Conservation (phyloP, 2,113 vertebrate genomes). For the Halichoerus grypus region DNA sequence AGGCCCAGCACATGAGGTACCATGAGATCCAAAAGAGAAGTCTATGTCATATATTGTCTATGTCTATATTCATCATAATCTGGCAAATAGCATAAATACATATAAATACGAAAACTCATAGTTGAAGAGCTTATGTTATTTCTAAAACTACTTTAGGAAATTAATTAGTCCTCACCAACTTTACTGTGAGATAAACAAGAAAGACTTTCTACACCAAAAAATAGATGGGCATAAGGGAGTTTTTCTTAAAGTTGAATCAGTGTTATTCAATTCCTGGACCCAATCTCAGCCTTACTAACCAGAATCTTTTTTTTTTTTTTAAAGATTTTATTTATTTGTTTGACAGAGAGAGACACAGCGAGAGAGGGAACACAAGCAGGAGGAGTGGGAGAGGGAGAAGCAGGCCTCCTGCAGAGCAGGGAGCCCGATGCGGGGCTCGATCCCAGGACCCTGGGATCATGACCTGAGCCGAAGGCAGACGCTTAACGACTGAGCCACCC, state of each 20-base stretch:
- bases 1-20: not conserved
- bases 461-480: no score
- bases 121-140: not conserved
- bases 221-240: not conserved
- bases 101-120: constrained; percentile 33
- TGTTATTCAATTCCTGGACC: not conserved
- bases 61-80: not conserved
- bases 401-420: no score
- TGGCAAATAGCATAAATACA: not conserved
- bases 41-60: not conserved
- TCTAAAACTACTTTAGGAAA: constrained; percentile 33
- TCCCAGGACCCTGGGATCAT: no score
- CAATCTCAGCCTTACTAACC: not conserved
- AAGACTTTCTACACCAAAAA: constrained; percentile 19
- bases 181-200: constrained; percentile 49
- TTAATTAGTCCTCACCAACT: constrained; percentile 24
- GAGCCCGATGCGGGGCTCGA: no score
- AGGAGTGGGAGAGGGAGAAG: no score
- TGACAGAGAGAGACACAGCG: no score
- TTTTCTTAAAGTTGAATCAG: constrained; percentile 40
- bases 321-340: no score
- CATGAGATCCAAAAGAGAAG: constrained; percentile 13
- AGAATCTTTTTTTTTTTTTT: not conserved
- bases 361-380: no score
- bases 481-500: no score